These are phyloP conservation scores for Heliconius nattereri DNA, from an alignment of 1,140 invertebrate genomes.

Conservation along the genomic window DNA sequence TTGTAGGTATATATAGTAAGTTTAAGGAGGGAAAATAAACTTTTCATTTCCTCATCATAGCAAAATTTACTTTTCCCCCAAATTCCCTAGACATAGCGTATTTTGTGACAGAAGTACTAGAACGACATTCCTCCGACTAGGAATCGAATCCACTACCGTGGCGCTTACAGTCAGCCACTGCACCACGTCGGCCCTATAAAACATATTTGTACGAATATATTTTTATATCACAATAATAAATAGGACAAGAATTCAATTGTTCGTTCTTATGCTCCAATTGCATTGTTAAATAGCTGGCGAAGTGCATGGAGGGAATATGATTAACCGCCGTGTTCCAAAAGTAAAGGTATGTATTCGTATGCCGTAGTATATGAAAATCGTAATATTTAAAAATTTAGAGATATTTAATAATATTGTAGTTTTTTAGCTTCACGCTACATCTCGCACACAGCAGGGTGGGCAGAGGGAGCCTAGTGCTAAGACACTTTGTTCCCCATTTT, in stretches of 20 bases:
- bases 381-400: too few species aligned
- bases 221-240: slow-evolving; percentile 4
- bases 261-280: slow-evolving; percentile 19
- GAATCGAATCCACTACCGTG: neutral
- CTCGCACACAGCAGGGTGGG: neutral
- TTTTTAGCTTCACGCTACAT: too few species aligned
- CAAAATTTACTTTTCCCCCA: too few species aligned
- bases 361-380: too few species aligned
- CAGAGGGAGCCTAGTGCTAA: too few species aligned
- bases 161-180: neutral
- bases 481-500: too few species aligned
- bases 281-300: slow-evolving; percentile 16
- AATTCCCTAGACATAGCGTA: too few species aligned
- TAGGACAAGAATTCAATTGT: neutral
- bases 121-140: neutral
- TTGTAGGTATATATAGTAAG: too few species aligned
- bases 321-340: neutral
- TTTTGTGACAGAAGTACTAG: too few species aligned
- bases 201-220: neutral
- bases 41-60: too few species aligned
- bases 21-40: too few species aligned
- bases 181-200: neutral
- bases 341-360: neutral
- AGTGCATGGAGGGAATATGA: slow-evolving; percentile 19
- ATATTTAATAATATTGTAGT: too few species aligned